These are phyloP conservation scores for Capromys pilorides DNA, from an alignment of 2,797 vertebrate genomes.

Conservation along the genomic window DNA sequence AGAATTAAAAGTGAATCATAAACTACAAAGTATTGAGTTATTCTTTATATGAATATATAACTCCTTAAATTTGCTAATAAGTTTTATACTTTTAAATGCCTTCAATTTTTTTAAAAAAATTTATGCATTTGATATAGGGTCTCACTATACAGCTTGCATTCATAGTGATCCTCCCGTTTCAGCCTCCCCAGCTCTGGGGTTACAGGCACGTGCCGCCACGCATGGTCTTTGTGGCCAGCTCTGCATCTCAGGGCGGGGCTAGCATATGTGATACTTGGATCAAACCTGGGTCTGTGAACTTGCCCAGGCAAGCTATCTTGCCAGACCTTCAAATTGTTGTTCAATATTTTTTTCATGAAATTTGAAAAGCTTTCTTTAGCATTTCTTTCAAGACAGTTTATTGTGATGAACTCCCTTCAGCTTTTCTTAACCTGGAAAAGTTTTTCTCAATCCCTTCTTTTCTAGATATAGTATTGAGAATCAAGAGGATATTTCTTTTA, in stretches of 20 bases:
- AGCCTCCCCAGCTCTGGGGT: too few relatives aligned
- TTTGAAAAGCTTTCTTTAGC: not conserved
- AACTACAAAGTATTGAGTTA: not conserved
- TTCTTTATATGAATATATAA: not conserved
- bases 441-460: not conserved
- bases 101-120: not conserved
- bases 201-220: too few relatives aligned
- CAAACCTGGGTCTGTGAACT: too few relatives aligned
- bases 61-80: not conserved
- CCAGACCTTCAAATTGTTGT: not conserved
- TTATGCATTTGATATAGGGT: too few relatives aligned
- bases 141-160: too few relatives aligned
- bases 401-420: not conserved
- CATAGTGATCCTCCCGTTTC: too few relatives aligned
- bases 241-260: too few relatives aligned
- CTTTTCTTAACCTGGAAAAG: not conserved
- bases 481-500: not conserved
- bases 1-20: not conserved
- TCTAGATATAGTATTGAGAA: not conserved
- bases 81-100: not conserved
- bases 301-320: too few relatives aligned
- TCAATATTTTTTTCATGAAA: not conserved
- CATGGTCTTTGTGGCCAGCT: too few relatives aligned
- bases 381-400: not conserved
- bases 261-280: too few relatives aligned